Base-by-base conservation (phyloP, 2,888 invertebrate genomes). In the Eudemis profundana region DNA sequence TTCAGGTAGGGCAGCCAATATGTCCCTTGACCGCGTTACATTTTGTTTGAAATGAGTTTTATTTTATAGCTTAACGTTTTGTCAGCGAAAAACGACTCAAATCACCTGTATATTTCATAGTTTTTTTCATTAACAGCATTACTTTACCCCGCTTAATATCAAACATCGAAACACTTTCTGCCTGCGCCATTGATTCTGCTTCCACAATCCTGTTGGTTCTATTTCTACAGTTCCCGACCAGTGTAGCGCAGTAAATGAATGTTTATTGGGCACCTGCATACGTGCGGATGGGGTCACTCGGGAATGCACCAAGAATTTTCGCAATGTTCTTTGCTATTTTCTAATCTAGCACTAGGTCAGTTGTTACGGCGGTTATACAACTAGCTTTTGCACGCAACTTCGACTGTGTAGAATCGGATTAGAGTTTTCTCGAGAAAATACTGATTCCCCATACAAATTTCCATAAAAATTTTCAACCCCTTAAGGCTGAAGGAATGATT, bases 261-360 rank as follows among this genome's bases (percentile, higher is more conserved):
- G 54, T 56, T 53, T 53, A 53, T 53, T 53, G 38, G 14, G 23
- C 38, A 33, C 33, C 33, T 38, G 53, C 38, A 50, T 50, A 12
- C 29, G 49, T 8, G 36, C 19, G 21, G 46, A 51, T 51, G 14
- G 3, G 17, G 53, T 21, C 53, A 38, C 21, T 21, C 4, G 53
- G 53, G 53, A 23, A 38, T 40, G 21, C 10, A 38, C 33, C 8
- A 1, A 10, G 33, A 5, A 33, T 33, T 33, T 33, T 33, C 33
- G 33, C 8, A 8, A 10, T 1, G 33, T 10, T 33, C 10, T 33
- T 33, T 10, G 3, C 33, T 19, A 2, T 19, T 19, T 19, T 36
- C 17, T 10, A 36, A 29, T 29, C 14, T 15, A 29, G 49, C 3
- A 49, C 23, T 33, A 33, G 33, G 5, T 33, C 33, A 33, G 42